Conservation (phyloP, 2,888 invertebrate genomes). For the Entomobrya multifasciata region DNA sequence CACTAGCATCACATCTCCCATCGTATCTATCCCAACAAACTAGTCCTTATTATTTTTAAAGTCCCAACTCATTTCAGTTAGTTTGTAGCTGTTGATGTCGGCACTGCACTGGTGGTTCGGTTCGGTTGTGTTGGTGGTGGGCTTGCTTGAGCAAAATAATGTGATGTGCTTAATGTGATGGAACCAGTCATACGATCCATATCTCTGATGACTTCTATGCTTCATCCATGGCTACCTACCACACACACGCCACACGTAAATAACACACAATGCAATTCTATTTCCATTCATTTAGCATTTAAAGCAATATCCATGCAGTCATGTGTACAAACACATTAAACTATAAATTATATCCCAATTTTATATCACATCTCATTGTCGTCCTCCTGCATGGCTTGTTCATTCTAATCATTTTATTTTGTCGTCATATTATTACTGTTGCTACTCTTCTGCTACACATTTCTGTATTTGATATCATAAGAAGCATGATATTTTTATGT, state of each 20-base stretch:
- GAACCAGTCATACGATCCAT: conserved; percentile 63
- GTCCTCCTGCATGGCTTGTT: no score
- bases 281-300: background rate
- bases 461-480: no score
- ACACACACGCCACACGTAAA: conserved; percentile 7
- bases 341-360: no score
- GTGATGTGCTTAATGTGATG: conserved; percentile 66
- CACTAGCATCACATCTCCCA: no score
- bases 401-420: no score
- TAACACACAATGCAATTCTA: background rate
- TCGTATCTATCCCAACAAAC: background rate
- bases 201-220: conserved; percentile 54
- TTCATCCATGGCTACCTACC: conserved; percentile 30
- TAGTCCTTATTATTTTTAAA: no score
- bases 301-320: background rate
- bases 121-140: conserved; percentile 37
- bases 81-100: background rate
- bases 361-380: no score
- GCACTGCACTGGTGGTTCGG: background rate
- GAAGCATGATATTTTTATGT: background rate
- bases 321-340: conserved; percentile 37
- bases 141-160: conserved; percentile 34
- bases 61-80: conserved; percentile 8
- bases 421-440: no score
- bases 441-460: no score